Base-by-base conservation (phyloP, 1,140 invertebrate genomes). In the Lerema accius region DNA sequence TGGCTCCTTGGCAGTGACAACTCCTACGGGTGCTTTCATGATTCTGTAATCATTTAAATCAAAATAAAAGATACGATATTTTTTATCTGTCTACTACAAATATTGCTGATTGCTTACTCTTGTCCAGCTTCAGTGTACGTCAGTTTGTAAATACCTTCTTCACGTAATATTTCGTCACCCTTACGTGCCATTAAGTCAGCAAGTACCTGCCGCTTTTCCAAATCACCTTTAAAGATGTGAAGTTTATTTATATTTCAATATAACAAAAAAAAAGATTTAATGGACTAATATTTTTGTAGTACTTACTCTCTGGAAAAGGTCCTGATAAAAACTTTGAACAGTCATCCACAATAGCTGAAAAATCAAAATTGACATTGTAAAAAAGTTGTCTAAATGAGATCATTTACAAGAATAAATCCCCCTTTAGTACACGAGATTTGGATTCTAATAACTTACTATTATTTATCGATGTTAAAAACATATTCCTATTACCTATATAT, bases 281-380 rank as follows among this genome's bases (percentile, higher is more conserved):
- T 46, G 13, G 9, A 37, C 0, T 16, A 46, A 32, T 7, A 61
- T 11, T 3, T 37, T 37, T 37, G 35, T 11, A 37, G 1, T 10
- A 69, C 82, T 79, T 70, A 84, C 80, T 80, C 45, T 84, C 80
- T 0, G 82, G 82, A 7, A 76, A 48, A 11, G 82, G 80, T 9
- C 63, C 35, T 17, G 80, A 69, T 10, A 84, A 60, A 70, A 75
- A 84, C 58, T 84, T 82, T 4, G 82, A 71, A 14, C 69, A 61
- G 13, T 81, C 76, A 4, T 82, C 82, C 10, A 84, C 43, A 15
- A 84, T 45, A 0, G 61, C 82, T 82, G 63, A 19, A 69, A 23
- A 23, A 23, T 23, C 19, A n/a, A n/a, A n/a, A n/a, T n/a, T n/a
- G n/a, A n/a, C n/a, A n/a, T n/a, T n/a, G n/a, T n/a, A n/a, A n/a